Percentiles rank a stretch among this genome's conserved stretches.
These are phyloP conservation scores for Drosophila percnosoma DNA, from an alignment of 2,888 invertebrate species.

Conservation along the genomic window DNA sequence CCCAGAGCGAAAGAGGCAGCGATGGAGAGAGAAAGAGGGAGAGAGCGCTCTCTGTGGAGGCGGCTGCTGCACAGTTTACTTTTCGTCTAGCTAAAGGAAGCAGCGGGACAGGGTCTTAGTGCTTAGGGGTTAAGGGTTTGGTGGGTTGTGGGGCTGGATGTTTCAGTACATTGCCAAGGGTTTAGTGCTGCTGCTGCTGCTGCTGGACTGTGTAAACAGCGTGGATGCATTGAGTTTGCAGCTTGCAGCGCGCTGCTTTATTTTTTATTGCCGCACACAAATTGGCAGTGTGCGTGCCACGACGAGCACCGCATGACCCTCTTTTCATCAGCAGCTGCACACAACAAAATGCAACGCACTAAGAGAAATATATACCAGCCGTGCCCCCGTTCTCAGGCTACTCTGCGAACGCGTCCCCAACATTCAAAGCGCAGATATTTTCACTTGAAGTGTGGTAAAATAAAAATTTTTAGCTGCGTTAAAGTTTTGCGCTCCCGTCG, in stretches of 20 bases:
- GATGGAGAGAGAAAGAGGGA: not conserved
- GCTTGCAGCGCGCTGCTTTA: constrained; percentile 52
- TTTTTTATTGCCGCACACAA: constrained; percentile 69
- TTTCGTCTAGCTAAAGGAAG: constrained; percentile 59
- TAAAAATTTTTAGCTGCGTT: constrained; percentile 65
- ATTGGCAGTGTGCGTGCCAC: constrained; percentile 78
- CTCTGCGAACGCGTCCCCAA: constrained; percentile 3
- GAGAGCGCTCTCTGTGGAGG: constrained; percentile 20
- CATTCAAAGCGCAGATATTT: constrained; percentile 72
- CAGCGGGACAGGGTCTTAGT: constrained; percentile 41
- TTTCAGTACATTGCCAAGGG: not conserved
- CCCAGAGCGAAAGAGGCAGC: constrained; percentile 12
- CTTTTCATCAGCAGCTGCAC: constrained; percentile 71
- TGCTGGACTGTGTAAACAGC: constrained; percentile 70
- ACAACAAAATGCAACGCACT: constrained; percentile 60
- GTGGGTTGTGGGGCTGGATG: not conserved
- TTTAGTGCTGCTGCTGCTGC: constrained; percentile 29
- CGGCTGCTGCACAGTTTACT: constrained; percentile 63
- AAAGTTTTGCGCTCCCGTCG: constrained; percentile 69
- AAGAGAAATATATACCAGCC: constrained; percentile 11
- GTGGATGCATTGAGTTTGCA: constrained; percentile 48
- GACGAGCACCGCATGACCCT: constrained; percentile 67
- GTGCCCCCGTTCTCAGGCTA: not conserved
- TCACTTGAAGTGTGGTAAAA: constrained; percentile 79
- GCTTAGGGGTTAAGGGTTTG: constrained; percentile 34